Evolutionary conservation across 2,888 invertebrate genomes (phyloP), one percentile per base, ranked within the genome.

Genomic region (Lamproptera curius): DNA sequence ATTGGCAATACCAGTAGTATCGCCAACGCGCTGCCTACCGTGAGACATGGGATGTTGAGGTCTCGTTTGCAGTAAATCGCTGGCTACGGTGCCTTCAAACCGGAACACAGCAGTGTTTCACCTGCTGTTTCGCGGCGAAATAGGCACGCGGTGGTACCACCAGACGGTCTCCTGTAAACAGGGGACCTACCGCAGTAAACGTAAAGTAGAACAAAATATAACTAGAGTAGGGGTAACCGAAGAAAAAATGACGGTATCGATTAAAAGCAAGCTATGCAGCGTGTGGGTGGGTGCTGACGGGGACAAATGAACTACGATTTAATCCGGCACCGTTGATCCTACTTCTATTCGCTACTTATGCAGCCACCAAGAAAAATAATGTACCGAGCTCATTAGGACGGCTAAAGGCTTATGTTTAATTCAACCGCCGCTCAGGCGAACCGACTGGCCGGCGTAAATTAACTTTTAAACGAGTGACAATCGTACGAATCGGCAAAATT

Each of bases 221-320:
- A 46, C 14, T 43, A 40, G 40, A 55, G 49, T 37, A 42, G 57
- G 54, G 63, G 61, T n/a, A n/a, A n/a, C 53, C 59, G 57, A 70
- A 60, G 65, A 71, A 79, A 81, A 85, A 83, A 82, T 82, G 73
- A 73, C 73, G 71, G 70, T 76, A 81, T 82, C 82, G 83, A 85
- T 86, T 84, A 84, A 83, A 82, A 76, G 72, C 65, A 62, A 70
- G 70, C 67, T 62, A 62, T 61, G 64, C 58, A 58, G 53, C 58
- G 64, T 59, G 56, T 63, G 68, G 65, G 63, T 66, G 54, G 59
- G n/a, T n/a, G n/a, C 65, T 81, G 86, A 85, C 85, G 67, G 69
- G 75, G 80, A 87, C 84, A 85, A 86, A 87, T 86, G 83, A 83
- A 86, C 76, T 83, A 76, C 80, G 79, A 86, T 86, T 81, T 81